phyloP scores from a whole-genome alignment of 2,888 invertebrate genomes.

The Melanostoma scalare region DNA sequence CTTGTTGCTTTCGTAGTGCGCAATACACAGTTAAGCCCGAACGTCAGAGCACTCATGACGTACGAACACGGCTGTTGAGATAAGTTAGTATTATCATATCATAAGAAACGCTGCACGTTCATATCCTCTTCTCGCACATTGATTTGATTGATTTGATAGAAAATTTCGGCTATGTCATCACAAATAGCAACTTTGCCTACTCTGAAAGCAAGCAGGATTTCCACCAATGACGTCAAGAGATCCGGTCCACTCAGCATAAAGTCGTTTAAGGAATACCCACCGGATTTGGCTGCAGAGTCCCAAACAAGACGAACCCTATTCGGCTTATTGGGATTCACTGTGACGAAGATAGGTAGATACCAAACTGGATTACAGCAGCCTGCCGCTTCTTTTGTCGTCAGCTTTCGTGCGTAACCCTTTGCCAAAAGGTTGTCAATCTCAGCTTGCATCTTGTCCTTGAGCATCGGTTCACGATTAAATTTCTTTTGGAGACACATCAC shows the following conservation, averaged over 20 bases:
- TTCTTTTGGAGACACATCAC: constrained; percentile 68
- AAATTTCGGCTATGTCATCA: constrained; percentile 1
- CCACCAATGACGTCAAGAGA: constrained; percentile 26
- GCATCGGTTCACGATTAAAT: constrained; percentile 51
- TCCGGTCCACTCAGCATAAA: constrained; percentile 77
- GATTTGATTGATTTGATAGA: too few relatives aligned
- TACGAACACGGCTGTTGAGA: too few relatives aligned
- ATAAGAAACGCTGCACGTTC: neutral
- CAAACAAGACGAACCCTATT: too few relatives aligned
- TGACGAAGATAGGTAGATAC: too few relatives aligned
- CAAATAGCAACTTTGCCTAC: constrained; percentile 15
- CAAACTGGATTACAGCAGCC: constrained; percentile 74
- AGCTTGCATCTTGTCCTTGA: constrained; percentile 47
- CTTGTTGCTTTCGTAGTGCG: too few relatives aligned
- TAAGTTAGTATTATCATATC: constrained; percentile 11
- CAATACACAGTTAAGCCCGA: too few relatives aligned
- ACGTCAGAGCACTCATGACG: too few relatives aligned
- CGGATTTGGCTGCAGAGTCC: too few relatives aligned
- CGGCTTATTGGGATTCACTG: too few relatives aligned
- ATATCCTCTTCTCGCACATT: constrained; percentile 46
- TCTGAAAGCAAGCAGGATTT: constrained; percentile 1
- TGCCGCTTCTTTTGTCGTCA: constrained; percentile 75
- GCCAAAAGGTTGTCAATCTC: constrained; percentile 63
- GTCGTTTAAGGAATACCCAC: constrained; percentile 74
- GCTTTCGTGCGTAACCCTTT: constrained; percentile 64